phyloP scores from a whole-genome alignment of 1,140 invertebrate species.

The Drosophila ironensis region DNA sequence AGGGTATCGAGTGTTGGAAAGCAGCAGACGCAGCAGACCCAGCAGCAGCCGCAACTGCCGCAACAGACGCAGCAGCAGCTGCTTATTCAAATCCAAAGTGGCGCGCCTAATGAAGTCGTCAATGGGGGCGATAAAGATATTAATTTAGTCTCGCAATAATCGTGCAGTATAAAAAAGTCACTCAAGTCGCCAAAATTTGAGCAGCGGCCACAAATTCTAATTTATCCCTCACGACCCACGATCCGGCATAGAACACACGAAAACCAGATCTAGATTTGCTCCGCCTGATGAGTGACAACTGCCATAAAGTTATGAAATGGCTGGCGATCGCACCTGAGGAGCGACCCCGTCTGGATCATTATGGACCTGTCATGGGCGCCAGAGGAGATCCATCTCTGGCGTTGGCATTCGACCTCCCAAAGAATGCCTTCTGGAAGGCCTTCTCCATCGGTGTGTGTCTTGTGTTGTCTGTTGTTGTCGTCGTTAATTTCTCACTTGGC shows the following conservation, averaged over 20 bases:
- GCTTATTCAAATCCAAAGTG: slow-evolving; percentile 5
- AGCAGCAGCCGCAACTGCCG: slow-evolving; percentile 3
- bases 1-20: too few relatives aligned
- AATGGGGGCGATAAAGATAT: slow-evolving; percentile 10
- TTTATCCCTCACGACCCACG: slow-evolving; percentile 18
- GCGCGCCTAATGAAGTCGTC: background rate
- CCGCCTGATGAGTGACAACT: slow-evolving; percentile 17
- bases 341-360: background rate
- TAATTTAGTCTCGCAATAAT: slow-evolving; percentile 18
- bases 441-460: slow-evolving; percentile 4
- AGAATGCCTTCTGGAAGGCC: too few relatives aligned
- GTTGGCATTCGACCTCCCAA: background rate
- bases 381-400: background rate
- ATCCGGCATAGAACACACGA: background rate
- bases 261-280: background rate
- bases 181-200: background rate
- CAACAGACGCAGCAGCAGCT: slow-evolving; percentile 16
- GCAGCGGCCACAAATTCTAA: slow-evolving; percentile 8
- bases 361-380: background rate
- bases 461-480: too few relatives aligned
- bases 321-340: background rate
- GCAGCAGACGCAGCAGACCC: slow-evolving; percentile 1
- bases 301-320: background rate
- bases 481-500: slow-evolving; percentile 20
- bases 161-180: background rate